These are phyloP conservation scores for Otocyon megalotis DNA, from an alignment of 2,113 vertebrate genomes.

Conservation along the genomic window DNA sequence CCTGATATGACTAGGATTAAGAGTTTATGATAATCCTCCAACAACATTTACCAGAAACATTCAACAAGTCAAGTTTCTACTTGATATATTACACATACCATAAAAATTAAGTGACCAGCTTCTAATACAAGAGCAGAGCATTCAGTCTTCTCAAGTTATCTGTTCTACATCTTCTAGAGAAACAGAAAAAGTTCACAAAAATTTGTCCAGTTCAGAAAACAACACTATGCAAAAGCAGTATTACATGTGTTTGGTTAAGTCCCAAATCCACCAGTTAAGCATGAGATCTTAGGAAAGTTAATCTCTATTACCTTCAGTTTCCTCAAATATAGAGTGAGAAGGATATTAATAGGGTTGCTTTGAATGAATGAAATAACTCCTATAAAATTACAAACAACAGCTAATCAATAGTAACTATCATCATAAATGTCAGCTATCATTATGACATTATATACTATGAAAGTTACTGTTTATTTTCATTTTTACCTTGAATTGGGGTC, in stretches of 20 bases:
- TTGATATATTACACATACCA: neutral
- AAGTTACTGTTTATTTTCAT: slow-evolving; percentile 15
- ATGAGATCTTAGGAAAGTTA: neutral
- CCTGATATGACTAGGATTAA: slow-evolving; percentile 15
- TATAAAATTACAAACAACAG: neutral
- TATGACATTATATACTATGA: neutral
- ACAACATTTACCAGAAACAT: neutral
- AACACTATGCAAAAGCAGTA: neutral
- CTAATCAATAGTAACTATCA: neutral
- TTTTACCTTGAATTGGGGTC: neutral
- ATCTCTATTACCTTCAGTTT: neutral
- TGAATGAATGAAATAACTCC: neutral
- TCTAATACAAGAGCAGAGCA: neutral
- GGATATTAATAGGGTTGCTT: neutral
- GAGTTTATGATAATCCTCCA: neutral
- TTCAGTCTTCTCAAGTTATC: neutral
- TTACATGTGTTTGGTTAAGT: neutral
- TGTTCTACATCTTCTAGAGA: neutral
- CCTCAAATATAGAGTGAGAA: neutral
- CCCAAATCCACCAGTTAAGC: neutral
- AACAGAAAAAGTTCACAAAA: neutral
- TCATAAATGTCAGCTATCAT: neutral
- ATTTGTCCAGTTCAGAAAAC: neutral
- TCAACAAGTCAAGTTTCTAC: neutral
- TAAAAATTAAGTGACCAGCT: neutral